Percentiles rank a stretch among this genome's conserved stretches.
These are phyloP conservation scores for Dasypus novemcinctus DNA, from an alignment of 2,113 vertebrate genomes.

Conservation along the genomic window DNA sequence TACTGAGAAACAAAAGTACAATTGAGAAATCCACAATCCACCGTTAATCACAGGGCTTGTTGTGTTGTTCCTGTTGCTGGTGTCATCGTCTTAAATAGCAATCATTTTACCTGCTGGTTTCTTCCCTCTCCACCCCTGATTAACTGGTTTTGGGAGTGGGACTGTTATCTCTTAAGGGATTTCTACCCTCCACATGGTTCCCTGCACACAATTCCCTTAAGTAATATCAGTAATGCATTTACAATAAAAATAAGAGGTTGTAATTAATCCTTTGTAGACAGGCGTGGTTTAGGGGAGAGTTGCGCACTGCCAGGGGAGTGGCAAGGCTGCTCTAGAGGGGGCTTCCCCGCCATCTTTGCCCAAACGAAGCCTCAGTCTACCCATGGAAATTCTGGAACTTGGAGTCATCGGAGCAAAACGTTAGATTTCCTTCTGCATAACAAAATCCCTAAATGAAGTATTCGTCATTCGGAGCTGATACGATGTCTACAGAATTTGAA, in stretches of 20 bases:
- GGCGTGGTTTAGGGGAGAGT: constrained; percentile 7
- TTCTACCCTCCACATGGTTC: constrained; percentile 57
- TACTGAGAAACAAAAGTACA: constrained; percentile 54
- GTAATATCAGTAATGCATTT: constrained; percentile 71
- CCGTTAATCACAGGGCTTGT: not conserved
- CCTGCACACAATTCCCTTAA: constrained; percentile 67
- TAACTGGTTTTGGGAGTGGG: constrained; percentile 65
- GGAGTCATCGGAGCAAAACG: constrained; percentile 49
- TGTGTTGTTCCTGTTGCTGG: too few species aligned
- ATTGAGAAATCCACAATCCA: constrained; percentile 61
- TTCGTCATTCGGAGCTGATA: not conserved
- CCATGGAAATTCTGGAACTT: constrained; percentile 65
- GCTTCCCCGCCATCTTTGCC: constrained; percentile 3
- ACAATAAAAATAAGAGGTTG: constrained; percentile 76
- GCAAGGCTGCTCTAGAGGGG: constrained; percentile 8
- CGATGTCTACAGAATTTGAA: not conserved
- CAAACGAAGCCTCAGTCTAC: constrained; percentile 67
- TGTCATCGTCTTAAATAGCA: not conserved
- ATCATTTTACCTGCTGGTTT: constrained; percentile 63
- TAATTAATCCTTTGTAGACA: constrained; percentile 74
- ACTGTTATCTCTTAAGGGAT: constrained; percentile 72
- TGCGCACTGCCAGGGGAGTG: not conserved
- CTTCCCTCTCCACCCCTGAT: constrained; percentile 45
- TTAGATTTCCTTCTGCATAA: not conserved
- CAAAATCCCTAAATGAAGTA: not conserved